A percentile compares a stretch with the other conserved stretches of the same genome.
Conservation (phyloP, 2,797 vertebrate species). For the Glossophaga mutica region DNA sequence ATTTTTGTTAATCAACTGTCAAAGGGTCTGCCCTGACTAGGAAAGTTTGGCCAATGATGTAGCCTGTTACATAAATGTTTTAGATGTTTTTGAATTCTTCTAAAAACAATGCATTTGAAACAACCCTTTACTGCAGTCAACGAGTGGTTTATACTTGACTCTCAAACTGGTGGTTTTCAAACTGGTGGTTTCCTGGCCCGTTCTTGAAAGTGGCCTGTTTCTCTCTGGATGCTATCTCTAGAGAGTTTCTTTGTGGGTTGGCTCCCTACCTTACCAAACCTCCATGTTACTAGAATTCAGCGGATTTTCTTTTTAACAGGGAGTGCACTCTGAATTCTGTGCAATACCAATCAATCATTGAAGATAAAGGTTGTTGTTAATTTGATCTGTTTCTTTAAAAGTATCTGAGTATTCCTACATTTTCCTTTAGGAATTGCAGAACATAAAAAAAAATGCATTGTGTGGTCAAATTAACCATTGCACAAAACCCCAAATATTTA, state of each 20-base stretch:
- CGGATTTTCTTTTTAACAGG: not conserved
- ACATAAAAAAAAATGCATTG: constrained; percentile 52
- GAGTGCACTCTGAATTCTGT: not conserved
- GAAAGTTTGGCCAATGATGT: not conserved
- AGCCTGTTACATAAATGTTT: not conserved
- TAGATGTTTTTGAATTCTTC: not conserved
- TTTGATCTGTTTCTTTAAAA: constrained; percentile 14
- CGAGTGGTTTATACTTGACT: not conserved
- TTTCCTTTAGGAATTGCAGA: constrained; percentile 29
- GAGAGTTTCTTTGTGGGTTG: not conserved
- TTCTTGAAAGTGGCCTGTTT: not conserved
- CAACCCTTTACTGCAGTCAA: not conserved
- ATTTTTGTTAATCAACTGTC: not conserved
- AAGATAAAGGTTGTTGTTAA: not conserved
- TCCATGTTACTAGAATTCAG: not conserved
- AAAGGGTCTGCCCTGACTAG: not conserved
- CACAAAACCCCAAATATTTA: constrained; percentile 55
- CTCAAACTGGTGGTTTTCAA: not conserved
- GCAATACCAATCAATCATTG: not conserved
- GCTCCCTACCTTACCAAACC: not conserved
- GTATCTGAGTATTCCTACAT: not conserved
- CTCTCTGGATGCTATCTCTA: not conserved
- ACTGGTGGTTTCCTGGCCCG: not conserved
- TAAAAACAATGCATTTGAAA: not conserved
- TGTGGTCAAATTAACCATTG: constrained; percentile 43